phyloP scores from a whole-genome alignment of 1,140 invertebrate genomes.

The Lutraria rhynchaena region DNA sequence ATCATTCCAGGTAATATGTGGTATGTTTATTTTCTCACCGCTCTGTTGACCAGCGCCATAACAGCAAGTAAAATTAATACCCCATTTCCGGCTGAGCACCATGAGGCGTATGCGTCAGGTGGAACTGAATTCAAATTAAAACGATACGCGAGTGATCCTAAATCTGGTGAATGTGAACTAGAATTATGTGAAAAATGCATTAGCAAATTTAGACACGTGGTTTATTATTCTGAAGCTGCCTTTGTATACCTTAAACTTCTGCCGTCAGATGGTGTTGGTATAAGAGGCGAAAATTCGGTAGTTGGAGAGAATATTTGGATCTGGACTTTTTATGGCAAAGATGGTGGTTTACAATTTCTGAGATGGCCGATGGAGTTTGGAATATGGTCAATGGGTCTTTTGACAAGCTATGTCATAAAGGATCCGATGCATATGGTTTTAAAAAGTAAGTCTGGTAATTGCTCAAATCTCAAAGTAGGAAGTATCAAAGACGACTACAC shows the following conservation, averaged over 20 bases:
- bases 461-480: conserved; percentile 45
- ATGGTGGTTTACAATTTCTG: conserved; percentile 21
- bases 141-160: too few species aligned
- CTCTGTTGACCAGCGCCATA: too few species aligned
- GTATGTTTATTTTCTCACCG: too few species aligned
- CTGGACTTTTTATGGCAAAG: conserved; percentile 49
- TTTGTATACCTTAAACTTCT: conserved; percentile 34
- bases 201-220: conserved; percentile 3
- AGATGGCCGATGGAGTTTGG: conserved; percentile 50
- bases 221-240: neutral
- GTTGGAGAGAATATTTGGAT: conserved; percentile 37
- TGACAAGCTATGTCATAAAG: neutral
- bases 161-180: conserved; percentile 13
- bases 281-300: neutral
- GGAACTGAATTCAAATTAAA: too few species aligned
- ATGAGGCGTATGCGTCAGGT: too few species aligned
- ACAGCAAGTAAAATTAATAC: too few species aligned
- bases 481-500: conserved; percentile 5
- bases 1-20: too few species aligned
- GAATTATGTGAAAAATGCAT: conserved; percentile 10
- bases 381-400: conserved; percentile 51
- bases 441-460: conserved; percentile 10
- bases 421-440: neutral
- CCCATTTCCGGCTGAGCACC: too few species aligned
- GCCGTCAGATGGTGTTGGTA: neutral